A percentile compares a stretch with the other conserved stretches of the same genome.
These are phyloP conservation scores for Australoheros facetus DNA, from an alignment of 2,797 vertebrate species.

Conservation along the genomic window DNA sequence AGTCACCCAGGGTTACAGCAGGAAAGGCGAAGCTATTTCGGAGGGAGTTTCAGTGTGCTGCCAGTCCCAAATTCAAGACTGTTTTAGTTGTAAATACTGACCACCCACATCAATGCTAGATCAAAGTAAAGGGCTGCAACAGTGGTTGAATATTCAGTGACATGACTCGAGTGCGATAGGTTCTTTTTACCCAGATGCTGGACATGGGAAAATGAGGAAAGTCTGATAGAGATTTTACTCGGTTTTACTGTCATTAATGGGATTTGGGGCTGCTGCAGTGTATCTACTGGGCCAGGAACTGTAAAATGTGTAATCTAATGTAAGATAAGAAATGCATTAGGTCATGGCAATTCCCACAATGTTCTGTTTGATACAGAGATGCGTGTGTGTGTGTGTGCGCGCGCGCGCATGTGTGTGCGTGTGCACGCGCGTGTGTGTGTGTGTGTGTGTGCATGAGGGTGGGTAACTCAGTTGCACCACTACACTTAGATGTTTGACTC, in stretches of 20 bases:
- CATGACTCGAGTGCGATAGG: slow-evolving; percentile 52
- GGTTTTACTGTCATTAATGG: slow-evolving; percentile 39
- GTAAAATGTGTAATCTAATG: slow-evolving; percentile 74
- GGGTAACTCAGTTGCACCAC: slow-evolving; percentile 38
- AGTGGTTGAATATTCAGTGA: slow-evolving; percentile 67
- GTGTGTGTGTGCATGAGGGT: not conserved
- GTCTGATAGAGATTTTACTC: slow-evolving; percentile 44
- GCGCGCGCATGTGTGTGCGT: not conserved
- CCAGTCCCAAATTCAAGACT: slow-evolving; percentile 43
- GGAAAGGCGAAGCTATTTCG: slow-evolving; percentile 53
- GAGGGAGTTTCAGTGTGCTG: slow-evolving; percentile 49
- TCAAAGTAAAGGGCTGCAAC: slow-evolving; percentile 60
- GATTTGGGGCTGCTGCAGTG: slow-evolving; percentile 20
- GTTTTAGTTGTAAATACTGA: slow-evolving; percentile 54
- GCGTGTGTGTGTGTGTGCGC: slow-evolving; percentile 31
- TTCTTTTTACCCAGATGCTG: slow-evolving; percentile 18
- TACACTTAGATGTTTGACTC: slow-evolving; percentile 43
- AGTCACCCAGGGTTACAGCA: slow-evolving; percentile 58
- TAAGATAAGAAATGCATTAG: slow-evolving; percentile 75
- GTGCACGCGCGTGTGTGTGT: not conserved
- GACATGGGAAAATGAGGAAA: slow-evolving; percentile 63
- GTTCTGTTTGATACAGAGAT: slow-evolving; percentile 56
- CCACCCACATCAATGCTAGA: slow-evolving; percentile 66
- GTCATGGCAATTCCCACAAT: slow-evolving; percentile 78
- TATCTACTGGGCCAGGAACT: slow-evolving; percentile 51